These are phyloP conservation scores for Drosophila ercepeae DNA, from an alignment of 1,140 invertebrate species.

Conservation along the genomic window DNA sequence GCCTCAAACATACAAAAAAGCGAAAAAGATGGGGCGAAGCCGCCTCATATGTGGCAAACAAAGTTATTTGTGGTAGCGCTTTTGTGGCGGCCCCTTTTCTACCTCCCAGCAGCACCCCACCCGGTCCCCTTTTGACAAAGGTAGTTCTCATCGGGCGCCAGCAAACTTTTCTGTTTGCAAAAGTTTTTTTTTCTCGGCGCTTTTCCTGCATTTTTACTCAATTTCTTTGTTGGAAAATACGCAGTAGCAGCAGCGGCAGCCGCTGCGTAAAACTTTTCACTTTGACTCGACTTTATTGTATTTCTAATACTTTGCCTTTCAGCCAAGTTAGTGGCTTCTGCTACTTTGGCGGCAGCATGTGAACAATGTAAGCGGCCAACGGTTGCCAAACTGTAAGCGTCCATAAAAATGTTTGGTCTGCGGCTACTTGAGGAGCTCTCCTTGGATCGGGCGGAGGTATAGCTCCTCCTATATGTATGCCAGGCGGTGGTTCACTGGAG, in stretches of 20 bases:
- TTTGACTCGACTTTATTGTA: conserved; percentile 83
- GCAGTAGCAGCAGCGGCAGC: conserved; percentile 25
- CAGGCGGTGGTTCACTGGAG: conserved; percentile 26
- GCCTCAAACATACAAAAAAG: conserved; percentile 63
- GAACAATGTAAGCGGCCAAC: conserved; percentile 80
- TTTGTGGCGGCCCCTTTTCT: conserved; percentile 46
- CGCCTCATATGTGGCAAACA: conserved; percentile 71
- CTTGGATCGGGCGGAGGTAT: no score
- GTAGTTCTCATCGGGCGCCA: conserved; percentile 66
- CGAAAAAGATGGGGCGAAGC: conserved; percentile 1
- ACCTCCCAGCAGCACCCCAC: background rate
- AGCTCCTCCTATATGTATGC: background rate
- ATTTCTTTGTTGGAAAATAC: conserved; percentile 67
- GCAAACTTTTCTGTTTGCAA: conserved; percentile 77
- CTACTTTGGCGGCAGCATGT: conserved; percentile 59
- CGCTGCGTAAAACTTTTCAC: conserved; percentile 82
- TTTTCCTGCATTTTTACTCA: conserved; percentile 53
- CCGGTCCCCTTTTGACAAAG: conserved; percentile 29
- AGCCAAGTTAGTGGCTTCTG: conserved; percentile 67
- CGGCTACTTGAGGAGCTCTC: conserved; percentile 44
- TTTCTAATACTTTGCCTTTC: conserved; percentile 82
- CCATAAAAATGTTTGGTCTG: conserved; percentile 75
- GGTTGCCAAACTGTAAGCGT: conserved; percentile 70
- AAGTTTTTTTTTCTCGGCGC: conserved; percentile 46
- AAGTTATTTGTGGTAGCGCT: conserved; percentile 80